Evolutionary conservation across 64 coral and sea anemone species (phyloP), one percentile per base, ranked within the genome.

Genomic region (Montipora sp.): DNA sequence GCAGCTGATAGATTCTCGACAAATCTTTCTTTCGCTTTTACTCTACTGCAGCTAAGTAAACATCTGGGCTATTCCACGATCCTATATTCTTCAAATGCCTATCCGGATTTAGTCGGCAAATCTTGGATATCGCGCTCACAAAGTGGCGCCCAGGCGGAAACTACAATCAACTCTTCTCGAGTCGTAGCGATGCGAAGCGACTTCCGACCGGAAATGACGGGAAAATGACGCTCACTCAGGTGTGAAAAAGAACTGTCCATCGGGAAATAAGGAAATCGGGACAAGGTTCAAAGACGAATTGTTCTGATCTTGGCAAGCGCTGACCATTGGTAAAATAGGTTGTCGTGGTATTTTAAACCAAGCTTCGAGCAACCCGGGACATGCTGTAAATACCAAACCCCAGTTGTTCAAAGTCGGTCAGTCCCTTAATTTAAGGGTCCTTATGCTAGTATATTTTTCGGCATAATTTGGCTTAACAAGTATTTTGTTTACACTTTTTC

Each of bases 121-220:
- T 67, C 82, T 68, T 72, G 0, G 6, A 15, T 72, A 3, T 20
- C 9, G 9, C 8, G 82, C 18, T 49, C 7, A 22, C 55, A 63
- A 60, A 63, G 58, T 82, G 80, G 36, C 12, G 14, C 60, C 15
- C 60, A 14, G 65, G 63, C 82, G 80, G 60, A 73, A 60, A 80
- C 47, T 58, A 88, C 53, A 79, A 48, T 46, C 77, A 58, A 16
- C 59, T 8, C 49, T 80, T 68, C 46, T 69, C 27, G 21, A 71
- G 36, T 77, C 36, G 70, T 14, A 61, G 75, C 76, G 81, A 76
- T 84, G 83, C 74, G 51, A 91, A 59, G 27, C 73, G 65, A 83
- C 91, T 88, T 93, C 91, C 91, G 59, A 71, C 91, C 77, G 91
- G 91, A 93, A 88, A 86, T 93, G 91, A 93, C 91, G 91, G 36